A percentile compares a stretch with the other conserved stretches of the same genome.
Evolutionary conservation across 2,888 invertebrate species (phyloP).

Genomic region (Ceratothoa steindachneri): DNA sequence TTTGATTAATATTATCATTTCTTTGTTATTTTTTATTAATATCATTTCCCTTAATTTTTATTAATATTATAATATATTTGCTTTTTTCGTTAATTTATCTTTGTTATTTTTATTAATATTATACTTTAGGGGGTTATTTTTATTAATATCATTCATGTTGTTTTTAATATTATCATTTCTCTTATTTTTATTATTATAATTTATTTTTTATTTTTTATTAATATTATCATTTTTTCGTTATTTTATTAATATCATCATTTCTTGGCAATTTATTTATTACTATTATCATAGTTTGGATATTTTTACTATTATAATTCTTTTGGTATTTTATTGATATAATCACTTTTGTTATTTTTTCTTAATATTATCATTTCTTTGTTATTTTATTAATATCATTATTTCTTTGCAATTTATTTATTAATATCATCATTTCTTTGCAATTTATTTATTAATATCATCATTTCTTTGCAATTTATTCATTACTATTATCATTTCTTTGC

Average conservation of each 20-base stretch:
- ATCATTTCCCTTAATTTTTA: neutral
- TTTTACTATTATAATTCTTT: neutral
- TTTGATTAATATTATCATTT: neutral
- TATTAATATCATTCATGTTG: neutral
- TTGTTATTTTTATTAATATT: neutral
- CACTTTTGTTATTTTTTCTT: neutral
- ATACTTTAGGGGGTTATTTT: too few relatives aligned
- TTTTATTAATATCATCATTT: neutral
- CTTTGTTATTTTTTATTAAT: neutral
- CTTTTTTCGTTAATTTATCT: neutral
- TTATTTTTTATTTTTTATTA: neutral
- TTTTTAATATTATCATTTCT: neutral
- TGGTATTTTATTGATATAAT: neutral
- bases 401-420: neutral
- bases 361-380: neutral
- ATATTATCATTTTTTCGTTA: neutral
- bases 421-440: neutral
- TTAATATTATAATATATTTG: neutral
- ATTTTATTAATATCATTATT: neutral
- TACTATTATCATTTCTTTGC: too few relatives aligned
- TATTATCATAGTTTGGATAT: neutral
- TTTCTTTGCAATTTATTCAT: too few relatives aligned
- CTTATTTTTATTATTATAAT: neutral
- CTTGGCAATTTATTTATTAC: neutral
- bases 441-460: neutral